A percentile compares a stretch with the other conserved stretches of the same genome.
Conservation (phyloP, 2,113 vertebrate species). For the Athene noctua region DNA sequence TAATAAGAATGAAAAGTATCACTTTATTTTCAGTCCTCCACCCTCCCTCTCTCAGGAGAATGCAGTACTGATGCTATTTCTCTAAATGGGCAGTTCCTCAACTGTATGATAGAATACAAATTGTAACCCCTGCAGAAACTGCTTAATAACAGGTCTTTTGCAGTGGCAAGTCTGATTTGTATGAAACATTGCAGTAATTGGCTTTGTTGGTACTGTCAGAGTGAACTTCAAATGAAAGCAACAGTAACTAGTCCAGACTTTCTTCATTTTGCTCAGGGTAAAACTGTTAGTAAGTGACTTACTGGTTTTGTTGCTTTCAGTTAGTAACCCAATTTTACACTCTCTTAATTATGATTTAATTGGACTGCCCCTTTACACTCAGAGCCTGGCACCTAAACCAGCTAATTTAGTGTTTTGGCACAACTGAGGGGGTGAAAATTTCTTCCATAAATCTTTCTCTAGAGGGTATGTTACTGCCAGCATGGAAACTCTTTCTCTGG, state of each 20-base stretch:
- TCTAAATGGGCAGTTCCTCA: background rate
- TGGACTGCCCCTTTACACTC: background rate
- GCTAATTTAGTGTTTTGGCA: background rate
- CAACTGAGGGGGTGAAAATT: background rate
- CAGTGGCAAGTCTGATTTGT: background rate
- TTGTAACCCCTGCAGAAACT: background rate
- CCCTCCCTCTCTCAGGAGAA: background rate
- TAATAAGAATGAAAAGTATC: background rate
- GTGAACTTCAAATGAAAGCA: conserved; percentile 7
- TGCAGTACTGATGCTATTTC: background rate
- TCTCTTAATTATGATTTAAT: background rate
- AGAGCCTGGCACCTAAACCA: background rate
- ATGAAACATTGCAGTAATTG: conserved; percentile 9
- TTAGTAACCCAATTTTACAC: conserved; percentile 38
- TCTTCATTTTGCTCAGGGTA: background rate
- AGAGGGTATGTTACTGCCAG: background rate
- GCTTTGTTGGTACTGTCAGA: background rate
- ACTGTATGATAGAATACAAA: background rate
- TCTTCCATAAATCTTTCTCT: background rate
- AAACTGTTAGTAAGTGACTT: conserved; percentile 29
- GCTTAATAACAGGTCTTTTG: background rate
- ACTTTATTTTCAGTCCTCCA: background rate
- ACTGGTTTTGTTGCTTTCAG: conserved; percentile 25
- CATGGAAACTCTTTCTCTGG: background rate
- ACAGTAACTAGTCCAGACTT: background rate